Evolutionary conservation across 2,888 invertebrate genomes (phyloP).

Genomic region (Amitus sp.): DNA sequence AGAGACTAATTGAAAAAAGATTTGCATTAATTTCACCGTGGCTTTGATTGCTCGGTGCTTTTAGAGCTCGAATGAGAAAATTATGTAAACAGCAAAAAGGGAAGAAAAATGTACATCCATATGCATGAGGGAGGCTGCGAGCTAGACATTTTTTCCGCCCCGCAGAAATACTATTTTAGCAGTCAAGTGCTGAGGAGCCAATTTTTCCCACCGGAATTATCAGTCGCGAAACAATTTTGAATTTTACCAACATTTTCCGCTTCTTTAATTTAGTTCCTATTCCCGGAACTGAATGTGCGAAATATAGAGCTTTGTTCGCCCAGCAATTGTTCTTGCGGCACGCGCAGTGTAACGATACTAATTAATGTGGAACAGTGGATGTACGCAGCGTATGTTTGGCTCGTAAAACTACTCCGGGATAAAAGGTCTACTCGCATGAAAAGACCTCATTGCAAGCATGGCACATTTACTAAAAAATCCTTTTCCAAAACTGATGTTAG

Average conservation of each 20-base stretch:
- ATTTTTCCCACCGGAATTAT: constrained; percentile 24
- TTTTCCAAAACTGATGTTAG: not conserved
- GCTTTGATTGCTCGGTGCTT: not conserved
- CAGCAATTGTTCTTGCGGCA: constrained; percentile 1
- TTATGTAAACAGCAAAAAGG: not conserved
- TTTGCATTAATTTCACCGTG: not conserved
- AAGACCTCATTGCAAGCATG: not conserved
- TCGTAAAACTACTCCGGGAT: not conserved
- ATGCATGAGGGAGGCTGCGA: too few species aligned
- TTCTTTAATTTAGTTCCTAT: not conserved
- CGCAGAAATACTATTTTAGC: not conserved
- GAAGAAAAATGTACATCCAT: not conserved
- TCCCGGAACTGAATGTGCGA: not conserved
- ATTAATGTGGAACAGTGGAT: too few species aligned
- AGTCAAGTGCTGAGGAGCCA: too few species aligned
- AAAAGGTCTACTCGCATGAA: not conserved
- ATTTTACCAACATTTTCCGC: constrained; percentile 3
- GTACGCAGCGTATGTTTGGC: not conserved
- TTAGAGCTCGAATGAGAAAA: not conserved
- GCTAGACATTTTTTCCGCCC: not conserved
- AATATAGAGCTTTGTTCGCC: not conserved
- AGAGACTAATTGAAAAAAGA: constrained; percentile 6
- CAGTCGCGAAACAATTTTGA: constrained; percentile 8
- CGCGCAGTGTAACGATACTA: constrained; percentile 9
- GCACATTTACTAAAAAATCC: not conserved